Base-by-base conservation (phyloP, 2,888 invertebrate species). In the Dolomedes plantarius region DNA sequence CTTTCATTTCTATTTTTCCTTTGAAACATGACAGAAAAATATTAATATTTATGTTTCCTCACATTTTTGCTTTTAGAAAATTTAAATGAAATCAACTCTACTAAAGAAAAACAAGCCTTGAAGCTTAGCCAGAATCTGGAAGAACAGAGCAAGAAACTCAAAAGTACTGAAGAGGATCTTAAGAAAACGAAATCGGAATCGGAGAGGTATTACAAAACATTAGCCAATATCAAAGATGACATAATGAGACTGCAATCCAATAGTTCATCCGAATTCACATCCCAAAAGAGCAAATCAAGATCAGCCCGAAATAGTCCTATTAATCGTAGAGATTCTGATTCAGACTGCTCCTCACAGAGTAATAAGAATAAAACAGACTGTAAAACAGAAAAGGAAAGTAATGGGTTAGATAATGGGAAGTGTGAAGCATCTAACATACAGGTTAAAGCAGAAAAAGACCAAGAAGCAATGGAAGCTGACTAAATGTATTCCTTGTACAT, bases 181-280 rank as follows among this genome's bases (percentile, higher is more conserved):
- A 93, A 92, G 87, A 92, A 93, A 29, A 90, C 91, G n/a, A 92
- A 95, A 94, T 93, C 94, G 13, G 94, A 94, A 89, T 93, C 94
- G 0, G 94, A 94, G 90, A 93, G 94, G 90, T 95, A 94, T 91
- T 65, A 78, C 11, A 72, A 67, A 62, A 46, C 87, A n/a, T 28
- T 87, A 19, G 56, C 29, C 19, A 50, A 16, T 16, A 65, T 82
- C 9, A 74, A 67, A 46, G 86, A 86, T 5, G 36, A 36, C 36
- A 7, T 9, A 36, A 36, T 36, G 36, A n/a, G n/a, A n/a, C n/a
- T n/a, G n/a, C n/a, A n/a, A n/a, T n/a, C n/a, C n/a, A n/a, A n/a
- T n/a, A n/a, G n/a, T n/a, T n/a, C n/a, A n/a, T n/a, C n/a, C n/a
- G 83, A 83, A 23, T 46, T 28, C 36, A 65, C 83, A 32, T 23